A percentile compares a stretch with the other conserved stretches of the same genome.
These are phyloP conservation scores for Agrypnia vestita DNA, from an alignment of 1,140 invertebrate genomes.

Conservation along the genomic window DNA sequence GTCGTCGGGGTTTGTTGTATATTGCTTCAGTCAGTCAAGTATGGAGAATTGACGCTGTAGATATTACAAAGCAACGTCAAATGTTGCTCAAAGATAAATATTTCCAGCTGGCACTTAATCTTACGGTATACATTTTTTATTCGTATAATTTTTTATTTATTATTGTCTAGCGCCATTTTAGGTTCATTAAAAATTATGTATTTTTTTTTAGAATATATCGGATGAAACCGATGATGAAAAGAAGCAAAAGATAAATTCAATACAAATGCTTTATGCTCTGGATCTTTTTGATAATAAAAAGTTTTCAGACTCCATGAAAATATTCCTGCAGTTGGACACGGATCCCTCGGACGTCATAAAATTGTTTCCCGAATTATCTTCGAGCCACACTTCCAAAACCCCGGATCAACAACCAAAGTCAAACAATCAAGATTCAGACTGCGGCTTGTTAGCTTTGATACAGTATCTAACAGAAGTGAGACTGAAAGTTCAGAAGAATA, in stretches of 20 bases:
- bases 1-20: conserved; percentile 81
- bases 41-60: conserved; percentile 87
- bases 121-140: conserved; percentile 78
- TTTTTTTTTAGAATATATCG: conserved; percentile 82
- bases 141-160: neutral
- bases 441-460: conserved; percentile 90
- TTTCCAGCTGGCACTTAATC: conserved; percentile 93
- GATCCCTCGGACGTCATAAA: conserved; percentile 96
- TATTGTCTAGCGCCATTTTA: neutral
- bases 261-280: conserved; percentile 92
- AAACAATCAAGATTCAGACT: conserved; percentile 88
- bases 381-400: conserved; percentile 66
- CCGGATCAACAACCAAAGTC: conserved; percentile 68
- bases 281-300: conserved; percentile 91
- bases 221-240: conserved; percentile 89
- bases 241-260: conserved; percentile 85
- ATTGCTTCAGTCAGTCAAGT: conserved; percentile 89
- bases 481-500: conserved; percentile 72
- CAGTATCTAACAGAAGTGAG: conserved; percentile 90
- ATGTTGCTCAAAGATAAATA: conserved; percentile 90
- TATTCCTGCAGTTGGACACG: conserved; percentile 91
- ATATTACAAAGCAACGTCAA: conserved; percentile 86
- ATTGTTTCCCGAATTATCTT: conserved; percentile 91
- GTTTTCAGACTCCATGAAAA: conserved; percentile 91
- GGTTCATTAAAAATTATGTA: neutral